Conservation (phyloP, 2,113 vertebrate species). For the Nyctereutes procyonoides region DNA sequence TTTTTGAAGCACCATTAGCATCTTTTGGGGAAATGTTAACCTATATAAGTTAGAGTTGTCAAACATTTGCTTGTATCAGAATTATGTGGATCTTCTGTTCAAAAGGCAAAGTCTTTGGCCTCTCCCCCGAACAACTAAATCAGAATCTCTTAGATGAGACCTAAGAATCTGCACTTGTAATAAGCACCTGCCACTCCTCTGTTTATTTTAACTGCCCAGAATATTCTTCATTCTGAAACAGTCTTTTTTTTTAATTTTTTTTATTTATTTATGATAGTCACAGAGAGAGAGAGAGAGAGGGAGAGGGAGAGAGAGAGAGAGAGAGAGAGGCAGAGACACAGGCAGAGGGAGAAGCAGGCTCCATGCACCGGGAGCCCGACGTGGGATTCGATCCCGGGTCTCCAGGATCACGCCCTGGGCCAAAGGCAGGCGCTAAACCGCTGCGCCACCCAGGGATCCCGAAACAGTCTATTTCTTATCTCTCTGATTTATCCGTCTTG, state of each 20-base stretch:
- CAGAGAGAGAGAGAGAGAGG: no score
- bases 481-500: not conserved
- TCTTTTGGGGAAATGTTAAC: conserved; percentile 44
- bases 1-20: not conserved
- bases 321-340: no score
- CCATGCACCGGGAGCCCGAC: no score
- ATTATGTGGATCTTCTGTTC: conserved; percentile 34
- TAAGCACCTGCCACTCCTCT: not conserved
- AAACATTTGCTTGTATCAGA: conserved; percentile 47
- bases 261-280: no score
- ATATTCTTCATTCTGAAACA: not conserved
- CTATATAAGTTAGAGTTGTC: not conserved
- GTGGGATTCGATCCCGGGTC: no score
- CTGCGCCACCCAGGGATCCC: no score
- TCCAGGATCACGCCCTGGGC: no score
- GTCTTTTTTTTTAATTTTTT: no score
- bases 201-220: not conserved
- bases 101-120: conserved; percentile 16
- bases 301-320: no score
- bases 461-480: not conserved
- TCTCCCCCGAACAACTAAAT: not conserved
- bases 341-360: no score
- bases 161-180: not conserved
- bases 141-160: conserved; percentile 7
- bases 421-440: no score